Base-by-base conservation (phyloP, 2,888 invertebrate genomes). In the Heliconius charithonia region DNA sequence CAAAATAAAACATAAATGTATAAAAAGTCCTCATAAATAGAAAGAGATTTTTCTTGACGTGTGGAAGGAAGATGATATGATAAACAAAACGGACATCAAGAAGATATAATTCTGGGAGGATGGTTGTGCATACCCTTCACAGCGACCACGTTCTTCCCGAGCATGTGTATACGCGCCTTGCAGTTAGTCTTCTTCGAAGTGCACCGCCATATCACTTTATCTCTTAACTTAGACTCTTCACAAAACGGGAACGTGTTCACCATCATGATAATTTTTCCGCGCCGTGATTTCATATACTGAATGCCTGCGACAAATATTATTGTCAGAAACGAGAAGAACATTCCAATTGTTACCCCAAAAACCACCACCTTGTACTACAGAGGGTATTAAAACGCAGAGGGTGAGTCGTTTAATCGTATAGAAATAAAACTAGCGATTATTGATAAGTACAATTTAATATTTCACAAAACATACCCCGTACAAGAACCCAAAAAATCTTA, bases 371-470 rank as follows among this genome's bases (percentile, higher is more conserved):
- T 25, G 12, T 45, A 56, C 37, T 41, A 16, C 4, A 56, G 69
- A 65, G 65, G 51, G 13, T n/a, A 78, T 59, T 67, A 3, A 78
- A 74, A 78, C 73, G 59, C 66, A 25, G 12, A 27, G 62, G 37
- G 12, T 59, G 25, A 25, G 27, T 41, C 22, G 27, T 78, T 78
- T 78, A 69, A 74, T 32, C 27, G 22, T 29, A 29, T 59, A 51
- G 22, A 91, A 94, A 93, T 92, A 82, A 95, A 93, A 95, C 93
- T 45, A 91, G 85, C 93, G 92, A 86, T 94, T 90, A 90, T 91
- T 93, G 89, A 92, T 94, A 95, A 94, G 93, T 94, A 94, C 94
- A 94, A 92, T 94, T 92, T 95, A 94, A 92, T 94, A 92, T 92
- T 93, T 91, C 94, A 95, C 94, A 94, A 94, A 93, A 95, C 92